A percentile compares a stretch with the other conserved stretches of the same genome.
Evolutionary conservation across 2,797 vertebrate genomes (phyloP).

Genomic region (Darevskia mixta): DNA sequence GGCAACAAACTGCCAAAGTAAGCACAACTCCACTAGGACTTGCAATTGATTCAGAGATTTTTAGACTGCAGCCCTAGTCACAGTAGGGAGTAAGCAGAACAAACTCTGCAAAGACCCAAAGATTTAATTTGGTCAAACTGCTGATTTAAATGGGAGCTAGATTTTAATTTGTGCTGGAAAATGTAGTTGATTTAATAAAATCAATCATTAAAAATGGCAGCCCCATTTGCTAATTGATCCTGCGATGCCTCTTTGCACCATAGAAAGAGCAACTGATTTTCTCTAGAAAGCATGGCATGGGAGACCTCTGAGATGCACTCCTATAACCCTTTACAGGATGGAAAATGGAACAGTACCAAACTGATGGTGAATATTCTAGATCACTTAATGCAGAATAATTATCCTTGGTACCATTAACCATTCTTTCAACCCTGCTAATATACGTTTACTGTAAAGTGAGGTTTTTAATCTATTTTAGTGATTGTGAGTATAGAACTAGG

Average conservation of each 20-base stretch:
- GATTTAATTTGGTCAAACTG: not conserved
- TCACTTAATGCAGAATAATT: not conserved
- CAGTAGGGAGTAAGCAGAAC: too few species aligned
- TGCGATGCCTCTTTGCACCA: not conserved
- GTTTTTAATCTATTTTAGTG: not conserved
- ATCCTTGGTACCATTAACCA: not conserved
- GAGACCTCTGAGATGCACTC: not conserved
- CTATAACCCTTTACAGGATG: not conserved
- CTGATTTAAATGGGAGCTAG: not conserved
- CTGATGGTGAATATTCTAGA: not conserved
- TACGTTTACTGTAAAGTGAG: not conserved
- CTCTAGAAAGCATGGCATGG: not conserved
- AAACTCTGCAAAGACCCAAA: not conserved
- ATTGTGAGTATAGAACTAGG: not conserved
- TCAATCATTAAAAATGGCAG: not conserved
- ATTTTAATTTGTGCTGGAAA: conserved; percentile 4
- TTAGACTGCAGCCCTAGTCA: too few species aligned
- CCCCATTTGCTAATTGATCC: not conserved
- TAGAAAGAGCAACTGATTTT: not conserved
- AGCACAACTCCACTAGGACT: too few species aligned
- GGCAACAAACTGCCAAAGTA: too few species aligned
- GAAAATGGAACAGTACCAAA: not conserved
- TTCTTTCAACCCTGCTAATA: not conserved
- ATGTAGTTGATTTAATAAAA: not conserved
- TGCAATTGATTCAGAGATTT: too few species aligned